Base-by-base conservation (phyloP, 2,888 invertebrate genomes). In the Schizotus pectinicornis region DNA sequence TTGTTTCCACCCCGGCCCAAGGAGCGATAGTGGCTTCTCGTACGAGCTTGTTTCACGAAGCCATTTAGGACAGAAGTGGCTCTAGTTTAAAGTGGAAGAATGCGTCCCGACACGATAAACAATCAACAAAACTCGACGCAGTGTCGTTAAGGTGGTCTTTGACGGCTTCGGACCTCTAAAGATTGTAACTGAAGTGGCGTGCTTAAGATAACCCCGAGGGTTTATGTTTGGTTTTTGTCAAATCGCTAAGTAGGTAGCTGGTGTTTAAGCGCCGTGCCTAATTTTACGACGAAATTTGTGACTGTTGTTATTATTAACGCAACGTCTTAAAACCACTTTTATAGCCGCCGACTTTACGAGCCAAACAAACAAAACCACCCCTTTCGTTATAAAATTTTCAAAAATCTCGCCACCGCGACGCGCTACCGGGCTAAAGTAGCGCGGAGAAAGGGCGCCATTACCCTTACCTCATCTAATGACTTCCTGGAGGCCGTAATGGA, bases 401-500 rank as follows among this genome's bases (percentile, higher is more conserved):
- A 46, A 32, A 34, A 12, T 34, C 12, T 34, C 52, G 46, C 39
- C 52, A 39, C 2, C 42, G 13, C 39, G 11, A 46, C 31, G 37
- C 33, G 8, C 22, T 12, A 12, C 48, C 48, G 22, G 22, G 22
- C 22, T 48, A 48, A 47, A 42, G 55, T 33, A 41, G 38, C 62
- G 61, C 46, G 36, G 46, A 35, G 52, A 51, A 50, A 42, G 47
- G 56, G 32, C 57, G 64, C 67, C 69, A 67, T 75, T 74, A 74
- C 72, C 68, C 67, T 71, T 66, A 66, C 71, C 71, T 67, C 64
- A 55, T 67, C 68, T 75, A 76, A 76, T 73, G 75, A 74, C 76
- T 76, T 76, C 76, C 74, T 73, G 74, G 70, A 69, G 72, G 63
- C 64, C 65, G 73, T 76, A 77, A 77, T 76, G 74, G 76, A 76